These are phyloP conservation scores for Laspeyria flexula DNA, from an alignment of 2,888 invertebrate species.

Conservation along the genomic window DNA sequence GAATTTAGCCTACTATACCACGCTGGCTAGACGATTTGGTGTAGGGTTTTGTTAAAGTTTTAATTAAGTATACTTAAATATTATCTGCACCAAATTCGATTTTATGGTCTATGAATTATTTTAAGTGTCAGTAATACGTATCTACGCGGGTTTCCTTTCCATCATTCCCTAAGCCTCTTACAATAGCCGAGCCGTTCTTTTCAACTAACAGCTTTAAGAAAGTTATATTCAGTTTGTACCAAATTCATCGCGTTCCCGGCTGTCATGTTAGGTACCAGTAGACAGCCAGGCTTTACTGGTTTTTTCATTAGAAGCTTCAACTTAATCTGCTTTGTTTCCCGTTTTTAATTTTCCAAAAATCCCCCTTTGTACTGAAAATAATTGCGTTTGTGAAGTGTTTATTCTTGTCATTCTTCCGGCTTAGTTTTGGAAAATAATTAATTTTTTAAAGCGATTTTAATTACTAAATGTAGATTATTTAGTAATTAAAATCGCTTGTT, in stretches of 20 bases:
- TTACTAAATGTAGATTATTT: too few relatives aligned
- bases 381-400: conserved; percentile 16
- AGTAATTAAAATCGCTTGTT: too few relatives aligned
- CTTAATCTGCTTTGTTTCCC: conserved; percentile 30
- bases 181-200: conserved; percentile 15
- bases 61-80: too few relatives aligned
- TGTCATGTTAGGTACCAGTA: conserved; percentile 19
- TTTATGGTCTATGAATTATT: too few relatives aligned
- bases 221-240: conserved; percentile 5
- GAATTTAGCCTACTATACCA: too few relatives aligned
- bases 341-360: conserved; percentile 41
- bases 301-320: conserved; percentile 30
- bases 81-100: too few relatives aligned
- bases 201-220: conserved; percentile 16
- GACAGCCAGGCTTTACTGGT: conserved; percentile 15
- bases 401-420: conserved; percentile 25
- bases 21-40: too few relatives aligned
- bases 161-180: conserved; percentile 18
- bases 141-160: conserved; percentile 4
- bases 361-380: conserved; percentile 25
- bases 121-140: too few relatives aligned
- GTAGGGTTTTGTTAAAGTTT: too few relatives aligned
- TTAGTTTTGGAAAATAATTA: not conserved
- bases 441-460: not conserved
- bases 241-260: conserved; percentile 6